A percentile compares a stretch with the other conserved stretches of the same genome.
Conservation (phyloP, 2,888 invertebrate species). For the Cheilosia soror region DNA sequence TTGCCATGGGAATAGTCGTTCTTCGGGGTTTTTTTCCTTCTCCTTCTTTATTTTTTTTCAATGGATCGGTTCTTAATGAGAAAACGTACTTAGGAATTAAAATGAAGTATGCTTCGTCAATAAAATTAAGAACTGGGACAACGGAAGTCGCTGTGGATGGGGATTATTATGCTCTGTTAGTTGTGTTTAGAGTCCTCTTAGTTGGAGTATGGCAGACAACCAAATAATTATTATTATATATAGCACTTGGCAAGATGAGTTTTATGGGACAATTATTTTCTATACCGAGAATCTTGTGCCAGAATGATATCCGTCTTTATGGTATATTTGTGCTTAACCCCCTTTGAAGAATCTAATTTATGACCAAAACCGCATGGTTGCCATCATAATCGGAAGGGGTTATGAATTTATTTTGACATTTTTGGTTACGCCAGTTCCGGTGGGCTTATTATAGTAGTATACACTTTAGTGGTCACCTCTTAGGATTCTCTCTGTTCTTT, state of each 20-base stretch:
- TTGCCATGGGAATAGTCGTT: slow-evolving; percentile 16
- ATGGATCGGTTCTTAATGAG: slow-evolving; percentile 34
- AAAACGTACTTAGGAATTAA: slow-evolving; percentile 19
- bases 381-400: too few relatives aligned
- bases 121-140: slow-evolving; percentile 19
- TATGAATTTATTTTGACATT: too few relatives aligned
- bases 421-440: too few relatives aligned
- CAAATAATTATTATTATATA: slow-evolving; percentile 4
- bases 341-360: too few relatives aligned
- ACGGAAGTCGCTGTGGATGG: slow-evolving; percentile 7
- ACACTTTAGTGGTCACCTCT: too few relatives aligned
- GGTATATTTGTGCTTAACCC: too few relatives aligned
- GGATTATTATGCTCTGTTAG: slow-evolving; percentile 2
- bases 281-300: not conserved
- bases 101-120: slow-evolving; percentile 12
- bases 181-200: not conserved
- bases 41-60: slow-evolving; percentile 6
- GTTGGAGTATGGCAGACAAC: not conserved
- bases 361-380: too few relatives aligned
- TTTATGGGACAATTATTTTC: not conserved
- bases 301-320: too few relatives aligned
- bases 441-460: too few relatives aligned
- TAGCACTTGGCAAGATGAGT: not conserved
- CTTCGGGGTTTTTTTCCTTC: not conserved
- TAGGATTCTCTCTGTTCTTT: too few relatives aligned